Evolutionary conservation across 2,797 vertebrate species (phyloP).

Genomic region (Anolis apletophallus): DNA sequence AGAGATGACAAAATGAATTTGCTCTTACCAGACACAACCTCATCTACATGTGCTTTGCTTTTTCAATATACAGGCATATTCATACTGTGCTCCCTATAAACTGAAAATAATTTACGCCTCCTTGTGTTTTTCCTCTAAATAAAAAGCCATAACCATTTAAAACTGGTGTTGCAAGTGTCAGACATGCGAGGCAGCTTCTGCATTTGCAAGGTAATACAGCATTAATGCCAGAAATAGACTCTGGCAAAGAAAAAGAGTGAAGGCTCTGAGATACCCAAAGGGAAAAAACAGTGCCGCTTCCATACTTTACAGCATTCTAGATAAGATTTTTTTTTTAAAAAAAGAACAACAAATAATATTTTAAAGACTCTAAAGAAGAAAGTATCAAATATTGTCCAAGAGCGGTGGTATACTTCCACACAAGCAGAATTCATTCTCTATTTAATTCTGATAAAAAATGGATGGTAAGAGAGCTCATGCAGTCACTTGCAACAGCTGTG

Average conservation of each 20-base stretch:
- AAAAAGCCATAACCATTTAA: constrained; percentile 36
- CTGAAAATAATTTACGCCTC: constrained; percentile 13
- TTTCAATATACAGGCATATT: neutral
- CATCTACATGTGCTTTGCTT: constrained; percentile 15
- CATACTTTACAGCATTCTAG: neutral
- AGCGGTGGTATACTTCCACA: no score
- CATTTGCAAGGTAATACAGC: constrained; percentile 54
- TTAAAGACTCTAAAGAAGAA: constrained; percentile 79
- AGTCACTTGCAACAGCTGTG: no score
- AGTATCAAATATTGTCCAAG: constrained; percentile 64
- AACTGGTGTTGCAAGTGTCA: constrained; percentile 61
- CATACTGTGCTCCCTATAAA: constrained; percentile 32
- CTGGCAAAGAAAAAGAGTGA: constrained; percentile 56
- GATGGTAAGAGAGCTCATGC: no score
- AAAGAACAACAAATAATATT: constrained; percentile 75
- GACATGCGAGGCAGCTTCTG: constrained; percentile 15
- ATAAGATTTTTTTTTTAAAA: constrained; percentile 32
- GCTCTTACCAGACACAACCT: constrained; percentile 21
- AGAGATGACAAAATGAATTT: constrained; percentile 31
- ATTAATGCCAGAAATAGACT: constrained; percentile 45
- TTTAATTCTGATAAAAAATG: no score
- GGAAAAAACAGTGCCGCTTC: constrained; percentile 40
- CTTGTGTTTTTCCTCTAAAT: constrained; percentile 11
- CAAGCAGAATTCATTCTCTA: no score
- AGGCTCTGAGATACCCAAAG: constrained; percentile 52